Conservation (phyloP, 2,888 invertebrate genomes). For the Neoaliturus tenellus region DNA sequence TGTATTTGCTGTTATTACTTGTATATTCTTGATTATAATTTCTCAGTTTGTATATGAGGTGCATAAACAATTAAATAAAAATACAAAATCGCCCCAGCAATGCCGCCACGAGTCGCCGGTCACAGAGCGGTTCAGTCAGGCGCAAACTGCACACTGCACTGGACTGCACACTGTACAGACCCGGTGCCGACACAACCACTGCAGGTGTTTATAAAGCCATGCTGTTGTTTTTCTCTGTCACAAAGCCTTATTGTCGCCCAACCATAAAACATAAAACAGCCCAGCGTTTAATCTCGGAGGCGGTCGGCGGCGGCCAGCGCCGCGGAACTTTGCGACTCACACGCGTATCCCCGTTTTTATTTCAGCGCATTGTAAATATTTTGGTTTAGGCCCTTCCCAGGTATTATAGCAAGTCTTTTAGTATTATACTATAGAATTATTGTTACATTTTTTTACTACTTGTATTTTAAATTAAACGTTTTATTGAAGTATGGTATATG, state of each 20-base stretch:
- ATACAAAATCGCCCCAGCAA: no score
- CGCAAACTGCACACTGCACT: neutral
- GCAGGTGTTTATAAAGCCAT: neutral
- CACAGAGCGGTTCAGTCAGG: neutral
- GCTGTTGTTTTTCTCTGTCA: neutral
- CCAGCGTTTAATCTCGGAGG: neutral
- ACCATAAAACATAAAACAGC: constrained; percentile 16
- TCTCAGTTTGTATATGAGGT: no score
- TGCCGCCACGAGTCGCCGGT: neutral
- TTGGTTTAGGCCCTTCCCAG: neutral
- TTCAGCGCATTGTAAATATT: no score
- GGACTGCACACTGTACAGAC: neutral
- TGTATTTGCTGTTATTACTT: no score
- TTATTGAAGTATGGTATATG: no score
- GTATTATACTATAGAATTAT: no score
- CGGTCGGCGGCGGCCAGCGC: neutral
- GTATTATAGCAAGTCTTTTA: neutral
- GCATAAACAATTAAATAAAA: no score
- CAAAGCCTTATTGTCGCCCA: constrained; percentile 5
- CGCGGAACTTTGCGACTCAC: no score
- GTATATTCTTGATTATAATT: no score
- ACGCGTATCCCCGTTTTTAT: no score
- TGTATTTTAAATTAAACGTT: no score
- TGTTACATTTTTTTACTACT: no score
- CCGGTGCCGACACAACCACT: neutral